A percentile compares a stretch with the other conserved stretches of the same genome.
phyloP scores from a whole-genome alignment of 2,797 vertebrate species.

The Smutsia gigantea region DNA sequence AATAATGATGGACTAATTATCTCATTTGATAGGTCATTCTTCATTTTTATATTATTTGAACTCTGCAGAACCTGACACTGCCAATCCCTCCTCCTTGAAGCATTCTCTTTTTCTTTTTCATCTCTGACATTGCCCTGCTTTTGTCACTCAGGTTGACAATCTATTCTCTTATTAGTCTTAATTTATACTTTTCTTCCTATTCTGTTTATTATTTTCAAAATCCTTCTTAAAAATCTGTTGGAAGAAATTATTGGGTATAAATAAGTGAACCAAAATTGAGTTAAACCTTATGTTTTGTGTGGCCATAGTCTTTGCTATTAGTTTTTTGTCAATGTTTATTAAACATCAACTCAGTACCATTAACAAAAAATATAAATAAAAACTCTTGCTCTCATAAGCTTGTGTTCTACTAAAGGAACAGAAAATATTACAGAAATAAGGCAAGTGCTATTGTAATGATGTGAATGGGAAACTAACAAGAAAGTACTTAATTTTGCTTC shows the following conservation, averaged over 20 bases:
- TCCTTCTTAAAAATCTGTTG: not conserved
- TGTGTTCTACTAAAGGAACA: not conserved
- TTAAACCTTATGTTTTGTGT: not conserved
- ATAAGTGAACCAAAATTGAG: not conserved
- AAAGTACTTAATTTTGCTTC: constrained; percentile 5
- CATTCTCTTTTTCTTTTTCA: not conserved
- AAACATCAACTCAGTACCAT: not conserved
- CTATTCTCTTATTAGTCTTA: not conserved
- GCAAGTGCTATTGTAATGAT: not conserved
- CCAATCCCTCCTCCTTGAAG: not conserved
- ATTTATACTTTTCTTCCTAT: not conserved
- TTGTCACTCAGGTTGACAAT: not conserved
- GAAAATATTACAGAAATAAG: not conserved
- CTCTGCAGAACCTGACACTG: not conserved
- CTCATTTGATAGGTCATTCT: not conserved
- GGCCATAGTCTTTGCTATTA: not conserved
- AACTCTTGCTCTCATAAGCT: not conserved
- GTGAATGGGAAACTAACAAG: not conserved
- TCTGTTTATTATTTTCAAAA: not conserved
- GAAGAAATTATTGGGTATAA: not conserved
- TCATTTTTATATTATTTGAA: not conserved
- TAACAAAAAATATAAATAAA: not conserved
- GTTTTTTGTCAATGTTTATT: not conserved
- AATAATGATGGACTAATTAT: not conserved
- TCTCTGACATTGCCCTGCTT: not conserved